Base-by-base conservation (phyloP, 1,140 invertebrate genomes). In the Epicauta chinensis region DNA sequence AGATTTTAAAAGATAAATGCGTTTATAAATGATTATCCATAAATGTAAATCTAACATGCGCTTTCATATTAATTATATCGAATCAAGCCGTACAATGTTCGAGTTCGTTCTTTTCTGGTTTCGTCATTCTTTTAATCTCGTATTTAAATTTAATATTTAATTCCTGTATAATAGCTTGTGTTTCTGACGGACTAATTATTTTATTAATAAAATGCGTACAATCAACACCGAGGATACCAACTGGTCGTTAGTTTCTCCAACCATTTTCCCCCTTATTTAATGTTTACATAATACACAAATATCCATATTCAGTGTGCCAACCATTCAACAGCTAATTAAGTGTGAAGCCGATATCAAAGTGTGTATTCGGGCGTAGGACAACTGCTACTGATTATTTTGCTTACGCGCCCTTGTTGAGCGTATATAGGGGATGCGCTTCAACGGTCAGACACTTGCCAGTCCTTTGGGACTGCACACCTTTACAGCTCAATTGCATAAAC, bases 281-380 rank as follows among this genome's bases (percentile, higher is more conserved):
- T n/a, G n/a, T n/a, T n/a, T n/a, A n/a, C n/a, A n/a, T n/a, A n/a
- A n/a, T n/a, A n/a, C n/a, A n/a, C n/a, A n/a, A n/a, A 23, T 23
- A 23, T 23, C 23, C 23, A 23, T 23, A 23, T 7, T 23, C 23
- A n/a, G n/a, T n/a, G 2, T 23, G 2, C 23, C 7, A 23, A 7
- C 23, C 45, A 34, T 41, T 32, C 41, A 38, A 47, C 36, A 41
- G 41, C 51, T 53, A 53, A 47, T 53, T 53, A 53, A 46, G 51
- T 47, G 51, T 53, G 38, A 53, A 53, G 51, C 38, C 37, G 39
- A 41, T 53, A 53, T 53, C 44, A 53, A 53, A 53, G 51, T 43
- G 51, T 53, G 15, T 44, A 44, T 53, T 53, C 29, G 37, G 38
- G 23, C 36, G 37, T 13, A 53, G 36, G 38, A 53, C 40, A 43